phyloP scores from a whole-genome alignment of 2,797 vertebrate species.

The Diplodus sargus region DNA sequence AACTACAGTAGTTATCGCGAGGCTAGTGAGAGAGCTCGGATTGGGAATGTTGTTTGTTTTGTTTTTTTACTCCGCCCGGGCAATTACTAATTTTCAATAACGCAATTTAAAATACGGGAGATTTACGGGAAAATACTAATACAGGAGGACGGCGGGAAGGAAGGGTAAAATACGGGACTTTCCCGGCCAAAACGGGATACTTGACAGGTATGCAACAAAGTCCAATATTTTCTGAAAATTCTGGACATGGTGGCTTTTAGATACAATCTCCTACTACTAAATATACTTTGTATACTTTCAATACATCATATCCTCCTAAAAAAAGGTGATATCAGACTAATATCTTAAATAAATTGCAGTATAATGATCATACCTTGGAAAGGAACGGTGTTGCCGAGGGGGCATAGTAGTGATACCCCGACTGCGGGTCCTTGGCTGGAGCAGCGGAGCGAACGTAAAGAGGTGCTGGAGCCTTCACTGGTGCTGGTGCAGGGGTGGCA shows the following conservation, averaged over 20 bases:
- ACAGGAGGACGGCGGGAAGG: too few species aligned
- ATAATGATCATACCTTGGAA: slow-evolving; percentile 68
- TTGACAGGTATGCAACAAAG: too few species aligned
- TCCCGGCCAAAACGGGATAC: too few species aligned
- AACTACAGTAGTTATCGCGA: too few species aligned
- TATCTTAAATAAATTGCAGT: neutral
- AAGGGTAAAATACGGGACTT: too few species aligned
- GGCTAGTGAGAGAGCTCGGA: too few species aligned
- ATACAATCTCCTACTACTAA: neutral
- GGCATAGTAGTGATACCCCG: slow-evolving; percentile 79
- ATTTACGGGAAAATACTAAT: too few species aligned
- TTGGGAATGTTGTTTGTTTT: too few species aligned
- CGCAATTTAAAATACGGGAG: too few species aligned
- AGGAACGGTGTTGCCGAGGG: slow-evolving; percentile 77
- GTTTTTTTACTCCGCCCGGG: too few species aligned
- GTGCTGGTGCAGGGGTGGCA: slow-evolving; percentile 61
- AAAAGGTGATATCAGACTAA: neutral
- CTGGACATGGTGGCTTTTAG: neutral
- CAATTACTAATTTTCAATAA: too few species aligned
- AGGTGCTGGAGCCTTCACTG: slow-evolving; percentile 70
- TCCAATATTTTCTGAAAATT: neutral
- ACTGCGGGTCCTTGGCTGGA: slow-evolving; percentile 66
- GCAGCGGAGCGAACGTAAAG: slow-evolving; percentile 63
- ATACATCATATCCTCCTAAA: neutral
- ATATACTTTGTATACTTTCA: neutral